Evolutionary conservation across 1,140 invertebrate genomes (phyloP), one percentile per base, ranked within the genome.

Genomic region (Atta cephalotes): DNA sequence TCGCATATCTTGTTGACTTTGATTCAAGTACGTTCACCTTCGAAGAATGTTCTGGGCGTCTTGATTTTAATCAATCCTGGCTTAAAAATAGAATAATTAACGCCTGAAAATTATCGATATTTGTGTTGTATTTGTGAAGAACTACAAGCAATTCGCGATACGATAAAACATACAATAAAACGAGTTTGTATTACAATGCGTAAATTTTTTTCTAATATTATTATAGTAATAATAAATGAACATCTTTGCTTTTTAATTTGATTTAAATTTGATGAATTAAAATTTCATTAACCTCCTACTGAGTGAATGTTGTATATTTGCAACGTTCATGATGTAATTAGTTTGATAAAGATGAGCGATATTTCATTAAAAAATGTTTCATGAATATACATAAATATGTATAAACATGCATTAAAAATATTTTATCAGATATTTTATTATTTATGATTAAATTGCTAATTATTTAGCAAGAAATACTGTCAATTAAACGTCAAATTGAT

Each of bases 21-120:
- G 25, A 28, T 56, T 5, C 31, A 25, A 31, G 76, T 86, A 35
- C 87, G 28, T 89, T 89, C 28, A 81, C 56, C 77, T 86, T 21
- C 16, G 68, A 5, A 53, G 16, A 71, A 35, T 62, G 72, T 25
- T 31, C 31, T 18, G 25, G 6, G 60, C 56, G 5, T 16, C 1
- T 12, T 12, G 51, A 60, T 56, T 53, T 79, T 89, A 76, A 89
- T 89, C 76, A 39, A 6, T 66, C 28, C 45, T 4, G 39, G 51
- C 9, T 1, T 25, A 14, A 31, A 63, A 25, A 60, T 21, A 35
- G 7, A 72, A 49, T 74, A 49, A 88, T 68, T 39, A 51, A n/a
- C 1, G 21, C 3, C n/a, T 12, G 21, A 25, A 63, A 10, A 14
- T 12, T 12, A 3, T 79, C 66, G 7, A 49, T 28, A 65, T 21